phyloP scores from a whole-genome alignment of 1,140 invertebrate genomes.

The Drosophila kanapiae region DNA sequence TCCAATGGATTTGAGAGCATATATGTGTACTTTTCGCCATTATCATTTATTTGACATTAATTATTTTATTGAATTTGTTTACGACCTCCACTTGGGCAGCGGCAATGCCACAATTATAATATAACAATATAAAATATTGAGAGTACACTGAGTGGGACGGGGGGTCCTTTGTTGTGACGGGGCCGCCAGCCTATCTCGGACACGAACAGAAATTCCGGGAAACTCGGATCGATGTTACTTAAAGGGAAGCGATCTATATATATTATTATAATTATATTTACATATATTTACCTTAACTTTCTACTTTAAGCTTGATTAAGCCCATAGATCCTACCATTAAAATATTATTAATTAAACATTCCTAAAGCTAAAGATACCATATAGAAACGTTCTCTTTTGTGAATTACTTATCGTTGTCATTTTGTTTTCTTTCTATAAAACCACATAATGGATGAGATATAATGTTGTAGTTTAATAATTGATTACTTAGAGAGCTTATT shows the following conservation, averaged over 20 bases:
- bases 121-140: constrained; percentile 38
- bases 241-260: too few species aligned
- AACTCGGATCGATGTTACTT: constrained; percentile 7
- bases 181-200: constrained; percentile 11
- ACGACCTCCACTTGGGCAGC: constrained; percentile 20
- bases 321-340: neutral
- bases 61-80: constrained; percentile 46
- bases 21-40: constrained; percentile 4
- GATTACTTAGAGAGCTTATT: too few species aligned
- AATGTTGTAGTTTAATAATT: neutral
- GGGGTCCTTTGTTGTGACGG: constrained; percentile 12
- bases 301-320: too few species aligned
- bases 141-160: neutral
- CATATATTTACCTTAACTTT: too few species aligned
- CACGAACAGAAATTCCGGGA: constrained; percentile 21
- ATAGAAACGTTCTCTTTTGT: neutral
- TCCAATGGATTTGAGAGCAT: neutral
- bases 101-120: constrained; percentile 24
- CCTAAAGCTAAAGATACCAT: neutral
- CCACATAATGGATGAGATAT: constrained; percentile 5
- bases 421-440: too few species aligned
- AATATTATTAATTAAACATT: neutral
- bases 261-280: too few species aligned
- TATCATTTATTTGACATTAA: constrained; percentile 47
- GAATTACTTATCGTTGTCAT: neutral